These are phyloP conservation scores for Pseudomyrmex dendroicus DNA, from an alignment of 1,140 invertebrate genomes.

Conservation along the genomic window DNA sequence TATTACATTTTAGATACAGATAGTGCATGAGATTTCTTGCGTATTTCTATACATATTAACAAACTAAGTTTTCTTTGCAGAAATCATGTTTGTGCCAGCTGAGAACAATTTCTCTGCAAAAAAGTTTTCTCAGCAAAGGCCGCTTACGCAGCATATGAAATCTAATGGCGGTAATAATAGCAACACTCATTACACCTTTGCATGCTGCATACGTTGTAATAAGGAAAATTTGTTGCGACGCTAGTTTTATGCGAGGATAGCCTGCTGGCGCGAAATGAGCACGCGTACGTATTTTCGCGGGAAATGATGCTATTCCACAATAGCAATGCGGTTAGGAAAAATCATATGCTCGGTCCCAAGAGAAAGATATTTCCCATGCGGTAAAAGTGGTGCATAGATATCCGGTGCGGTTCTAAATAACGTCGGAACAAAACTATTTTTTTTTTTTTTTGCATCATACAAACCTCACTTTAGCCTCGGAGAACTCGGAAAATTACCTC, in stretches of 20 bases:
- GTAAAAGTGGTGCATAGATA: neutral
- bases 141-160: conserved; percentile 39
- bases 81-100: neutral
- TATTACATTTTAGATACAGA: neutral
- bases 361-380: neutral
- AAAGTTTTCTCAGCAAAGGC: conserved; percentile 20
- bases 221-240: conserved; percentile 54
- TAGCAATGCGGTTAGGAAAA: conserved; percentile 24
- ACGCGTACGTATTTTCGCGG: conserved; percentile 42
- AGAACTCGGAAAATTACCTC: neutral
- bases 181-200: conserved; percentile 36
- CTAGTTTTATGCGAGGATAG: conserved; percentile 28
- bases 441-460: neutral
- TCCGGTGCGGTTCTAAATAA: neutral
- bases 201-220: conserved; percentile 51
- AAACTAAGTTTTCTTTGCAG: neutral
- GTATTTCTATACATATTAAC: neutral
- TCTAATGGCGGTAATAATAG: conserved; percentile 54
- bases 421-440: neutral
- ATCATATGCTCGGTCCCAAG: neutral
- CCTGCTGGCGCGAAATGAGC: conserved; percentile 34
- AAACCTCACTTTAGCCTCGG: neutral
- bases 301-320: conserved; percentile 24
- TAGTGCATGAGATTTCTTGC: neutral
- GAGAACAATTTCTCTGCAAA: conserved; percentile 12